Percentiles rank a stretch among this genome's conserved stretches.
phyloP scores from a whole-genome alignment of 2,888 invertebrate species.

The Epistrophe grossulariae region DNA sequence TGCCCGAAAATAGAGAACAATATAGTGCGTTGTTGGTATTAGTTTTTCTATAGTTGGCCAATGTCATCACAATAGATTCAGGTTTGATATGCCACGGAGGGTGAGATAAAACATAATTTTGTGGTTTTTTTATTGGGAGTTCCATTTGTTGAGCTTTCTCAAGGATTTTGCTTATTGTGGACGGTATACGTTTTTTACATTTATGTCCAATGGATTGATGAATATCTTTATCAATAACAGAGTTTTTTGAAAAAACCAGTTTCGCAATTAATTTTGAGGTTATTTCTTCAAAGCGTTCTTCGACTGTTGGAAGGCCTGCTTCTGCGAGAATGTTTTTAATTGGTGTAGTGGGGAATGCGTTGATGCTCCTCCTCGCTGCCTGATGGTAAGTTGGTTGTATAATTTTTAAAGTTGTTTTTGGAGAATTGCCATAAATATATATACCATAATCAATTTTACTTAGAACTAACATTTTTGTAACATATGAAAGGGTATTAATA shows the following conservation, averaged over 20 bases:
- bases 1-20: too few relatives aligned
- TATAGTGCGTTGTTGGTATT: not conserved
- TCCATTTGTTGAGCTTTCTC: slow-evolving; percentile 7
- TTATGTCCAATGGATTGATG: slow-evolving; percentile 14
- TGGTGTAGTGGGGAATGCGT: slow-evolving; percentile 49
- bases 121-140: slow-evolving; percentile 3
- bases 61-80: slow-evolving; percentile 17
- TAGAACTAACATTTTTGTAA: too few relatives aligned
- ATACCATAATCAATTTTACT: too few relatives aligned
- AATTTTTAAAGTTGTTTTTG: not conserved
- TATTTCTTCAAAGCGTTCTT: too few relatives aligned
- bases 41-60: slow-evolving; percentile 14
- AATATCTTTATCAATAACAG: slow-evolving; percentile 5
- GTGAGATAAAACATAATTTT: not conserved
- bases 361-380: slow-evolving; percentile 42
- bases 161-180: slow-evolving; percentile 9
- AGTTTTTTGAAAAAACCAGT: too few relatives aligned
- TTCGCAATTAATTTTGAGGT: slow-evolving; percentile 1
- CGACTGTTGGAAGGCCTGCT: too few relatives aligned
- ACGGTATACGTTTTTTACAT: slow-evolving; percentile 18
- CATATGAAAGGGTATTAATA: too few relatives aligned
- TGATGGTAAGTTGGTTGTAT: slow-evolving; percentile 45
- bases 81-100: slow-evolving; percentile 24
- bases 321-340: slow-evolving; percentile 31
- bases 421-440: too few relatives aligned